phyloP scores from a whole-genome alignment of 2,113 vertebrate species.

The Origma solitaria region DNA sequence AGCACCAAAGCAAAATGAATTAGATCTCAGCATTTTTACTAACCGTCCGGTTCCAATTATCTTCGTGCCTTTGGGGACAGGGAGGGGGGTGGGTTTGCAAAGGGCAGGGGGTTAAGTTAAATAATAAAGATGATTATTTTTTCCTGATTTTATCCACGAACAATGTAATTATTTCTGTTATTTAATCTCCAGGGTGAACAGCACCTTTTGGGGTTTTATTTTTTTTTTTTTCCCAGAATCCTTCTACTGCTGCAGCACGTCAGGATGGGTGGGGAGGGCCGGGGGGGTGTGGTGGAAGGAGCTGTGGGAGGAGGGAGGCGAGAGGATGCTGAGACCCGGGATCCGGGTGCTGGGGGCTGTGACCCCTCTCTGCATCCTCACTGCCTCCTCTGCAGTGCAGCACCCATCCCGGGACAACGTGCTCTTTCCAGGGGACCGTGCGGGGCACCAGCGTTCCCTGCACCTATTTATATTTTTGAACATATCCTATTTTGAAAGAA shows the following conservation, averaged over 20 bases:
- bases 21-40: conserved; percentile 71
- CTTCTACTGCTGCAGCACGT: neutral
- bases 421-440: conserved; percentile 76
- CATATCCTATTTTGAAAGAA: conserved; percentile 63
- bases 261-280: neutral
- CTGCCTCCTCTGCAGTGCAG: neutral
- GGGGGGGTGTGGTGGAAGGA: neutral
- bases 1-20: conserved; percentile 82
- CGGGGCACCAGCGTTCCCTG: conserved; percentile 81
- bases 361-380: neutral
- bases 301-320: neutral
- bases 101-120: conserved; percentile 73
- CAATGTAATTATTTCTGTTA: conserved; percentile 74
- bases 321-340: neutral
- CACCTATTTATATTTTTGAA: conserved; percentile 77
- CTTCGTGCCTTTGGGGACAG: conserved; percentile 73
- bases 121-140: conserved; percentile 80
- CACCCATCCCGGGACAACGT: conserved; percentile 7
- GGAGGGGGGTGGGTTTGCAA: conserved; percentile 64
- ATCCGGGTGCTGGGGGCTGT: neutral
- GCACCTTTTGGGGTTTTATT: conserved; percentile 37
- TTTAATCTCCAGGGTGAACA: conserved; percentile 68
- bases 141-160: conserved; percentile 72
- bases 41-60: conserved; percentile 67
- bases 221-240: conserved; percentile 22